Evolutionary conservation across 2,113 vertebrate species (phyloP).

Genomic region (Uria lomvia): DNA sequence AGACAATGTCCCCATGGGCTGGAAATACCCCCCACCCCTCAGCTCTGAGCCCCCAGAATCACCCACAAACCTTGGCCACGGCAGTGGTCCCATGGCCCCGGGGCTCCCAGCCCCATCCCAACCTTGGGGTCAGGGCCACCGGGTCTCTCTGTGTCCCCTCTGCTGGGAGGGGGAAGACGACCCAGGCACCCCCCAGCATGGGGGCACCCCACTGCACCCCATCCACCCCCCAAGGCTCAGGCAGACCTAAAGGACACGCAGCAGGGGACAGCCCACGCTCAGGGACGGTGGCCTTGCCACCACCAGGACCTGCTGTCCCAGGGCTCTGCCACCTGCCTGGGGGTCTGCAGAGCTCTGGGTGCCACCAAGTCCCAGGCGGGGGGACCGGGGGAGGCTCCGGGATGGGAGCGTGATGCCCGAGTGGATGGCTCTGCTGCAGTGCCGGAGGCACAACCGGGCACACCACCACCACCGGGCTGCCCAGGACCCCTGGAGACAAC

Average conservation of each 20-base stretch:
- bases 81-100: neutral
- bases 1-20: neutral
- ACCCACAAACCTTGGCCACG: neutral
- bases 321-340: neutral
- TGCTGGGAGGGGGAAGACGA: accelerated
- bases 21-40: neutral
- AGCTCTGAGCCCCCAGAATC: neutral
- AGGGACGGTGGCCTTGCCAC: neutral
- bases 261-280: neutral
- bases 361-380: accelerated
- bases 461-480: accelerated
- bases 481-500: neutral
- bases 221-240: neutral
- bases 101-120: neutral
- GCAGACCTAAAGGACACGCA: accelerated
- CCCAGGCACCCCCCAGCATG: accelerated
- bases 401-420: accelerated
- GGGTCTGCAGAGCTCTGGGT: neutral
- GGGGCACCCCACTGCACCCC: neutral
- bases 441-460: neutral
- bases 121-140: neutral
- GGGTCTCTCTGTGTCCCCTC: neutral
- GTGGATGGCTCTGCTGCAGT: accelerated
- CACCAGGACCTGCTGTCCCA: neutral
- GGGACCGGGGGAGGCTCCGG: accelerated